Evolutionary conservation across 2,888 invertebrate genomes (phyloP).

Genomic region (Drosophila greeni): DNA sequence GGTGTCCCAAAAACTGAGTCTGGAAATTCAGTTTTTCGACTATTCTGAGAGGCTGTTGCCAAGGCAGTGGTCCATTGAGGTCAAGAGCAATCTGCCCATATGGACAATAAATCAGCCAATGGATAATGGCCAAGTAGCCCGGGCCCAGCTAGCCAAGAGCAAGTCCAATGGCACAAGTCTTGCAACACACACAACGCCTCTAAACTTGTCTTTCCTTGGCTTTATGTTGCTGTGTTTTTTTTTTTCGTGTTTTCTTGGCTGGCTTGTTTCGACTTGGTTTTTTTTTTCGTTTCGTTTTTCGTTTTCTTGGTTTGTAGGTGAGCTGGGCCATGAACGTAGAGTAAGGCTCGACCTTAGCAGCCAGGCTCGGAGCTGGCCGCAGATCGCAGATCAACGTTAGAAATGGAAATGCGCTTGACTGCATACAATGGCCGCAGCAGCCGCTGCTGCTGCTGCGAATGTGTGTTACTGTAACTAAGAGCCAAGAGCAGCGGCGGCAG

Average conservation of each 20-base stretch:
- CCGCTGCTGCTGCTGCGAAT: constrained; percentile 56
- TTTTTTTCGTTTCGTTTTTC: constrained; percentile 2
- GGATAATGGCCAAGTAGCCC: constrained; percentile 20
- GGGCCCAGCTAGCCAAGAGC: constrained; percentile 65
- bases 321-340: constrained; percentile 74
- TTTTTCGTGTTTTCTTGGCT: constrained; percentile 15
- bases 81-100: constrained; percentile 62
- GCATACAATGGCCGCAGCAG: constrained; percentile 65
- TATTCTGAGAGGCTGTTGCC: background rate
- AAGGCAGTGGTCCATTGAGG: constrained; percentile 62
- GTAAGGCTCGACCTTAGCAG: constrained; percentile 62
- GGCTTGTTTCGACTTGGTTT: constrained; percentile 1
- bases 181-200: constrained; percentile 26
- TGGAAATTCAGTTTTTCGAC: constrained; percentile 12
- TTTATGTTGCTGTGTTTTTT: constrained; percentile 2
- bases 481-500: constrained; percentile 45
- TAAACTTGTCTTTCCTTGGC: constrained; percentile 51
- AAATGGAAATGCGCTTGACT: constrained; percentile 76
- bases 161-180: constrained; percentile 69
- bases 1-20: background rate
- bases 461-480: constrained; percentile 78
- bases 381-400: constrained; percentile 72
- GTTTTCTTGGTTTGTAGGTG: constrained; percentile 74
- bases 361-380: constrained; percentile 42
- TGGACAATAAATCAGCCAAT: constrained; percentile 70